Percentiles rank a stretch among this genome's conserved stretches.
Conservation (phyloP, 2,797 vertebrate species). For the Poeciliopsis presidionis region DNA sequence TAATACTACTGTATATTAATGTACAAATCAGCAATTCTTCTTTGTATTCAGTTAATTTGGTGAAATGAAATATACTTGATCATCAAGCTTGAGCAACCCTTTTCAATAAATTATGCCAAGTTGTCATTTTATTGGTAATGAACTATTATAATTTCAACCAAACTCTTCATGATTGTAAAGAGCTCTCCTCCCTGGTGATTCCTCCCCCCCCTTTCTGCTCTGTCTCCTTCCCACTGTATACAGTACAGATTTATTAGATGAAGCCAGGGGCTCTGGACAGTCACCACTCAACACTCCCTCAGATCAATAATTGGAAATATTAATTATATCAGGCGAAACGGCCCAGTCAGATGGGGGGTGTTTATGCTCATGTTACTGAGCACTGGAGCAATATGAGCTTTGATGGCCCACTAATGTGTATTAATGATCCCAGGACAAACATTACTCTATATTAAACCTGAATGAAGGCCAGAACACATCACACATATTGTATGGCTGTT, state of each 20-base stretch:
- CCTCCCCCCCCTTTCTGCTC: neutral
- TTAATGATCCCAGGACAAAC: conserved; percentile 81
- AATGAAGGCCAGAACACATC: conserved; percentile 69
- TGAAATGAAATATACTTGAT: conserved; percentile 31
- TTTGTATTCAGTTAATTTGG: conserved; percentile 29
- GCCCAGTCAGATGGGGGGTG: conserved; percentile 73
- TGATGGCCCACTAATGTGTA: conserved; percentile 80
- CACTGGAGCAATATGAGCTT: conserved; percentile 72
- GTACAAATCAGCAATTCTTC: conserved; percentile 5
- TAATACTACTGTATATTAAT: neutral
- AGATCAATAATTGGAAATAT: conserved; percentile 88
- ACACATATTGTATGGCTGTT: conserved; percentile 64
- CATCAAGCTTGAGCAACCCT: conserved; percentile 19
- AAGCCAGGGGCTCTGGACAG: conserved; percentile 72
- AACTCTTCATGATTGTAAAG: conserved; percentile 42
- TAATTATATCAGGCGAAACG: conserved; percentile 82
- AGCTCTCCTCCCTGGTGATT: conserved; percentile 7
- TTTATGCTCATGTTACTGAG: conserved; percentile 73
- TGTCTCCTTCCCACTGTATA: conserved; percentile 58
- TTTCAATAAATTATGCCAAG: conserved; percentile 32
- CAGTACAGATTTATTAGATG: conserved; percentile 77
- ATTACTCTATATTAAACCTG: conserved; percentile 77
- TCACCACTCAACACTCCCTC: conserved; percentile 79
- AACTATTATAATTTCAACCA: conserved; percentile 44
- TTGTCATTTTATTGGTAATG: conserved; percentile 49